Evolutionary conservation across 2,888 invertebrate species (phyloP).

Genomic region (Drosophila pseudotalamancana): DNA sequence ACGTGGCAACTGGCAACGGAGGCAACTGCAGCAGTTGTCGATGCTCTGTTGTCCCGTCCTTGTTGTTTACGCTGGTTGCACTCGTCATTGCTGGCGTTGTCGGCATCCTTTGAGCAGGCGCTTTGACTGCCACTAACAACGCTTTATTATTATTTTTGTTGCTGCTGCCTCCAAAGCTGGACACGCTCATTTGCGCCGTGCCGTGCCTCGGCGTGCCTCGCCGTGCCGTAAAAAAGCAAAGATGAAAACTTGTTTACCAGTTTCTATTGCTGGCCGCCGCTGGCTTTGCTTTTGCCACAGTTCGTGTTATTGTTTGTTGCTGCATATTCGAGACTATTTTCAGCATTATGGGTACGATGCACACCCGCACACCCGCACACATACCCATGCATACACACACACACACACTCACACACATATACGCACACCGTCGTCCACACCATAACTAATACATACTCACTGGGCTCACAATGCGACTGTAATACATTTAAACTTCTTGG

Average conservation of each 20-base stretch:
- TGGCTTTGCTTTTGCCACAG: slow-evolving; percentile 56
- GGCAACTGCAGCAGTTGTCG: slow-evolving; percentile 7
- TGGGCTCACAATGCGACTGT: slow-evolving; percentile 33
- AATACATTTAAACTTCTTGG: slow-evolving; percentile 75
- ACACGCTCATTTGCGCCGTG: slow-evolving; percentile 40
- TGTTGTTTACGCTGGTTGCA: slow-evolving; percentile 55
- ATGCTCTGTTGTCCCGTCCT: slow-evolving; percentile 34
- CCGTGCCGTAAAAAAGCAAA: slow-evolving; percentile 31
- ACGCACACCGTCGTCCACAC: not conserved
- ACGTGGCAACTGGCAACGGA: slow-evolving; percentile 10
- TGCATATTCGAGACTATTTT: slow-evolving; percentile 66
- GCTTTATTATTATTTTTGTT: slow-evolving; percentile 14
- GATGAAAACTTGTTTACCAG: slow-evolving; percentile 69
- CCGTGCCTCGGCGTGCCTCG: not conserved
- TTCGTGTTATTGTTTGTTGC: slow-evolving; percentile 64
- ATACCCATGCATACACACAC: not conserved
- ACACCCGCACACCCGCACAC: slow-evolving; percentile 2
- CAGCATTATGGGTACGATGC: slow-evolving; percentile 57
- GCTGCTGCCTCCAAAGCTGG: slow-evolving; percentile 12
- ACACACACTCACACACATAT: not conserved
- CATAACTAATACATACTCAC: slow-evolving; percentile 16
- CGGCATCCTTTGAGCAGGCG: slow-evolving; percentile 65
- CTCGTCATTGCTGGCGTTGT: slow-evolving; percentile 45
- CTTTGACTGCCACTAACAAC: slow-evolving; percentile 64
- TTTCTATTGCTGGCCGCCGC: slow-evolving; percentile 55